phyloP scores from a whole-genome alignment of 2,797 vertebrate species.

The Melanotaenia maccullochi region DNA sequence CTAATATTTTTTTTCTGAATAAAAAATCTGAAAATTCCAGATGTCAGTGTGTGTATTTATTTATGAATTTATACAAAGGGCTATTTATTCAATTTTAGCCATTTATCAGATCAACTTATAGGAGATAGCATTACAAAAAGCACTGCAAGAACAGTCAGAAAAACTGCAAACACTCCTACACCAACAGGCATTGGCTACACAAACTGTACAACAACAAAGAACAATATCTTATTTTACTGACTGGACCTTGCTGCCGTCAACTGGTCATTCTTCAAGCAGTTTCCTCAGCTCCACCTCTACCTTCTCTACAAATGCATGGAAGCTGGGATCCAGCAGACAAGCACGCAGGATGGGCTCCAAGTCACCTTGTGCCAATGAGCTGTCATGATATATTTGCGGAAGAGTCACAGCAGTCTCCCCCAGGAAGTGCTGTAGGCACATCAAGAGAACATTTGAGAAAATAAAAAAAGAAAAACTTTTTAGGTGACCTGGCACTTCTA shows the following conservation, averaged over 20 bases:
- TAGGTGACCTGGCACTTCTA: not conserved
- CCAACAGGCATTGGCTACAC: constrained; percentile 57
- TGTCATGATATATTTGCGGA: constrained; percentile 63
- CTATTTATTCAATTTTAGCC: constrained; percentile 12
- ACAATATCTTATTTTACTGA: constrained; percentile 15
- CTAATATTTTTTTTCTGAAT: constrained; percentile 97
- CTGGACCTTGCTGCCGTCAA: constrained; percentile 59
- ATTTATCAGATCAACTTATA: constrained; percentile 22
- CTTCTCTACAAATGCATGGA: constrained; percentile 90
- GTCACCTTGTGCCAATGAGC: constrained; percentile 70
- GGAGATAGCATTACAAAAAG: constrained; percentile 34
- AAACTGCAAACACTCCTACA: constrained; percentile 14
- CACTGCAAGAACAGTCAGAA: constrained; percentile 28
- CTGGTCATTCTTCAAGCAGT: constrained; percentile 78
- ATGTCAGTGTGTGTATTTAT: not conserved
- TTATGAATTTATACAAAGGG: not conserved
- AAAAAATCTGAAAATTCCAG: constrained; percentile 82
- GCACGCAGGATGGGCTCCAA: constrained; percentile 86
- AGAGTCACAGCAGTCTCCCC: constrained; percentile 69
- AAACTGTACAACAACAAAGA: constrained; percentile 22
- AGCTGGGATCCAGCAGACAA: constrained; percentile 90
- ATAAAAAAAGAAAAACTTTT: not conserved
- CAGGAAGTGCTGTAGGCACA: constrained; percentile 80
- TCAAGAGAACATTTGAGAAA: constrained; percentile 11
- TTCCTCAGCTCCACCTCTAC: constrained; percentile 88